These are phyloP conservation scores for Drosophila multiciliata DNA, from an alignment of 2,888 invertebrate genomes.

Conservation along the genomic window DNA sequence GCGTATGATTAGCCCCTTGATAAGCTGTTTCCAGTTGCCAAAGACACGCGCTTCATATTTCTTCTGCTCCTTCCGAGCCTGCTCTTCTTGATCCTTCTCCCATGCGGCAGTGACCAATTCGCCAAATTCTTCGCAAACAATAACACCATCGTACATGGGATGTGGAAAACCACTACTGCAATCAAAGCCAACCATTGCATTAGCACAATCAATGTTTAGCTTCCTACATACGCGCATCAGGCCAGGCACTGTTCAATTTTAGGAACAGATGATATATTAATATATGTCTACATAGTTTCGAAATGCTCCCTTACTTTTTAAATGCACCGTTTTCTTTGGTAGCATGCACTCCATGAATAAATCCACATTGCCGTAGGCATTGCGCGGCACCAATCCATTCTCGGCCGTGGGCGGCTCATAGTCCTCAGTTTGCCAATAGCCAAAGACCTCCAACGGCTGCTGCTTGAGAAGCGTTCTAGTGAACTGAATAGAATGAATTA, in stretches of 20 bases:
- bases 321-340: conserved; percentile 94
- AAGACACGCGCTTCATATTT: conserved; percentile 93
- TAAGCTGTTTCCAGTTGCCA: conserved; percentile 95
- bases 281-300: no score
- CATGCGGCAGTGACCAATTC: conserved; percentile 95
- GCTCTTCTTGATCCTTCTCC: conserved; percentile 93
- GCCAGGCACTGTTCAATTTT: conserved; percentile 90
- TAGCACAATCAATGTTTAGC: conserved; percentile 96
- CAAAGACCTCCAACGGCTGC: conserved; percentile 93
- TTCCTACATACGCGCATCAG: conserved; percentile 94
- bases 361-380: conserved; percentile 99
- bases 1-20: conserved; percentile 92
- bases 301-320: conserved; percentile 89
- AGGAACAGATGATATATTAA: neutral
- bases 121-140: conserved; percentile 95
- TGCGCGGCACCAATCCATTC: conserved; percentile 96
- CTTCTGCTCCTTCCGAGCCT: conserved; percentile 89
- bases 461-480: no score
- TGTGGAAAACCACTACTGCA: conserved; percentile 93
- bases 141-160: conserved; percentile 95
- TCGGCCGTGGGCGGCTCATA: conserved; percentile 96
- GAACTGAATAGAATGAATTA: no score
- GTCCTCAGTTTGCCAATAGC: conserved; percentile 97
- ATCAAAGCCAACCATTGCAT: conserved; percentile 98
- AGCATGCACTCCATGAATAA: conserved; percentile 97